Conservation (phyloP, 2,113 vertebrate genomes). For the Anhinga anhinga region DNA sequence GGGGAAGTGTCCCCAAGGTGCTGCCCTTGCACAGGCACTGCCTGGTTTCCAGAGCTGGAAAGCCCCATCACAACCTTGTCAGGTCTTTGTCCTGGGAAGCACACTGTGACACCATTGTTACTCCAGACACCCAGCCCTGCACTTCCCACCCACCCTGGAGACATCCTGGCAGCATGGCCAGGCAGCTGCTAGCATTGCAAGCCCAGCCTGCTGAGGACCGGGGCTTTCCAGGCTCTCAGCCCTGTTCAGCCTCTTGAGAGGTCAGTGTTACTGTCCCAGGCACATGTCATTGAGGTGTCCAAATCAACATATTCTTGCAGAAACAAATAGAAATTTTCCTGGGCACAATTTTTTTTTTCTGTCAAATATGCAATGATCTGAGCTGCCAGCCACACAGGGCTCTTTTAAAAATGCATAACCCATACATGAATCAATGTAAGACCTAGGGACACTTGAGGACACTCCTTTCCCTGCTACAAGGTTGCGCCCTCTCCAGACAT, state of each 20-base stretch:
- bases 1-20: neutral
- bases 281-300: neutral
- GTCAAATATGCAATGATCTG: neutral
- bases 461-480: neutral
- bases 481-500: neutral
- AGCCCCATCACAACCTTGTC: neutral
- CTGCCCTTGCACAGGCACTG: neutral
- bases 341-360: neutral
- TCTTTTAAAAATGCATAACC: neutral
- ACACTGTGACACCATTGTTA: too few species aligned
- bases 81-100: neutral
- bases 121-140: neutral
- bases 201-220: rapidly evolving
- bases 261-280: neutral
- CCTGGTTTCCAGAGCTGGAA: neutral
- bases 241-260: neutral
- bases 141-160: neutral
- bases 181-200: neutral
- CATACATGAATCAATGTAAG: neutral
- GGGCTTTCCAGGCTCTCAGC: neutral
- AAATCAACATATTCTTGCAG: neutral
- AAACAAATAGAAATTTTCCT: neutral
- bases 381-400: neutral
- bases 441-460: neutral
- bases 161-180: neutral